Evolutionary conservation across 2,113 vertebrate genomes (phyloP), one percentile per base, ranked within the genome.

Genomic region (Odocoileus virginianus): DNA sequence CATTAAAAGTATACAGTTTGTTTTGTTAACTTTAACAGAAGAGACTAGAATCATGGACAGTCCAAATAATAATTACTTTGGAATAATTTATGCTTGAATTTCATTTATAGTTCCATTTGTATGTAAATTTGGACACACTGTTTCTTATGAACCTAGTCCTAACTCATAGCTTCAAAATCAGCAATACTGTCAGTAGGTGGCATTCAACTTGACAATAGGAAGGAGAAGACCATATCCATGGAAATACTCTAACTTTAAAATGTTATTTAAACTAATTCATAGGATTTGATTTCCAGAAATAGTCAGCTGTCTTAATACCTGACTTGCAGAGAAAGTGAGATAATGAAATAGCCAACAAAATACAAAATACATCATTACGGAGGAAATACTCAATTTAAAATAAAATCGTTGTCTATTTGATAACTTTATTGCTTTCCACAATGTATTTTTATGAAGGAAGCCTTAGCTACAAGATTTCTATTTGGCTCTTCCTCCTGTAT

Each of bases 191-290:
- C 64, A 87, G 16, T 81, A 76, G 47, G 10, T 92, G 54, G 64
- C 43, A 40, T 61, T 55, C 7, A 82, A 6, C 36, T 87, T 33
- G 50, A 45, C 91, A 13, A 54, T 60, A 78, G 17, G 13, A 95
- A 13, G 28, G 57, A 96, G 25, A 91, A 86, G 8, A 74, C 67
- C 23, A 2, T 58, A 11, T 76, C 25, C 30, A 8, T 67, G 13
- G 10, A 94, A 94, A 55, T 98, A 88, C 89, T 84, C 82, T 87
- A 78, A 91, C 16, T 74, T 89, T 92, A 36, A 91, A 87, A 71
- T 82, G 89, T 84, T 92, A 45, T 60, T 94, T 87, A 90, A 89
- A 90, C 30, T 67, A 78, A 79, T 91, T 87, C 47, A 83, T 11
- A 43, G 61, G 52, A 50, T 87, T 98, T 93, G 8, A 81, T 89